These are phyloP conservation scores for Polydesmus complanatus DNA, from an alignment of 2,888 invertebrate species.

Conservation along the genomic window DNA sequence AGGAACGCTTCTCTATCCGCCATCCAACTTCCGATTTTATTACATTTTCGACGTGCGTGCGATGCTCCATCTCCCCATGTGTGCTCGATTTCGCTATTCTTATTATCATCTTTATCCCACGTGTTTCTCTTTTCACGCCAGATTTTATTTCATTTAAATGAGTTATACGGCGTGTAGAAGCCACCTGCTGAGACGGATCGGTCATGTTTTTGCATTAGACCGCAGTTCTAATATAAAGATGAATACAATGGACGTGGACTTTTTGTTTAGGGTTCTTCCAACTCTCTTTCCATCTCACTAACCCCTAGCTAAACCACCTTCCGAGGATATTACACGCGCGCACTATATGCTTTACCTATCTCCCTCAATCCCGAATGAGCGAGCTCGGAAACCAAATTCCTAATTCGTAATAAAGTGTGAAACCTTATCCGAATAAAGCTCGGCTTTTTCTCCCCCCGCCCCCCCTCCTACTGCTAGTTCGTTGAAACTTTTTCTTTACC, in stretches of 20 bases:
- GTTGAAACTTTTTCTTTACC: too few relatives aligned
- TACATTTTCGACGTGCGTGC: background rate
- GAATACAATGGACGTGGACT: background rate
- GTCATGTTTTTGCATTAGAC: background rate
- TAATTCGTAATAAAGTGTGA: background rate
- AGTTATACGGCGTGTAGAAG: background rate
- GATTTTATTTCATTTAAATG: constrained; percentile 11
- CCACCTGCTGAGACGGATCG: background rate
- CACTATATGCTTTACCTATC: too few relatives aligned
- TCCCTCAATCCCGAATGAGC: background rate
- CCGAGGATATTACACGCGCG: too few relatives aligned
- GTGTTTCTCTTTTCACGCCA: constrained; percentile 1
- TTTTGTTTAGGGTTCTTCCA: constrained; percentile 4
- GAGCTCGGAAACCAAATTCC: background rate
- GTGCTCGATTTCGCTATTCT: background rate
- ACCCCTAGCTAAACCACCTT: background rate
- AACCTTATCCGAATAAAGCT: background rate
- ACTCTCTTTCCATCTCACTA: background rate
- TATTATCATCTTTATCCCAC: constrained; percentile 4
- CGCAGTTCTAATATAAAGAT: background rate
- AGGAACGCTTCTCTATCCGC: background rate
- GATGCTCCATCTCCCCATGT: background rate
- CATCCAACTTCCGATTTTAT: background rate
- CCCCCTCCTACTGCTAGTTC: too few relatives aligned
- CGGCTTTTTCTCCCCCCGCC: too few relatives aligned